phyloP scores from a whole-genome alignment of 2,797 vertebrate genomes.

The Cottoperca gobio region DNA sequence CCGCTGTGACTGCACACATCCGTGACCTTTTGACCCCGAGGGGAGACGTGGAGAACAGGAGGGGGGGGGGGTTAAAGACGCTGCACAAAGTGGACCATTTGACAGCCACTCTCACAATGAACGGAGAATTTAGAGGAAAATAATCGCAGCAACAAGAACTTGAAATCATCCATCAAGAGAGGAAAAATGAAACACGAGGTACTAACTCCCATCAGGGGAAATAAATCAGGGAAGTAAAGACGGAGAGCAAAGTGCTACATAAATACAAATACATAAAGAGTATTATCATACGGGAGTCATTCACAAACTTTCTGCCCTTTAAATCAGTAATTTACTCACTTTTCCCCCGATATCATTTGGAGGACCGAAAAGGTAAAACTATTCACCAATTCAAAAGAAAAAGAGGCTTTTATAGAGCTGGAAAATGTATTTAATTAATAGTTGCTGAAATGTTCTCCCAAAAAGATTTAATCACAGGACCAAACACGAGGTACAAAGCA shows the following conservation, averaged over 20 bases:
- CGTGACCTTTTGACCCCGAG: constrained; percentile 49
- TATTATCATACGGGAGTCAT: background rate
- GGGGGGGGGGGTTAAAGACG: constrained; percentile 32
- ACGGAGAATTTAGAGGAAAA: constrained; percentile 12
- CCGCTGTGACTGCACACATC: constrained; percentile 58
- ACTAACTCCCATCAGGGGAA: no score
- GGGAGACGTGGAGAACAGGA: constrained; percentile 30
- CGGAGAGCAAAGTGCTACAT: no score
- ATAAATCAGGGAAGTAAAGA: constrained; percentile 54
- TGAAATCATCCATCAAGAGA: constrained; percentile 40
- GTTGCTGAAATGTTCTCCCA: background rate
- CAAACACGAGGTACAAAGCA: constrained; percentile 4
- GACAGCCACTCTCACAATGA: constrained; percentile 23
- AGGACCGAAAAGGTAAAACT: background rate
- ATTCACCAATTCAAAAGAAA: background rate
- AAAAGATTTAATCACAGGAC: constrained; percentile 4
- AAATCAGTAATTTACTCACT: background rate
- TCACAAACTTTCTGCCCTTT: background rate
- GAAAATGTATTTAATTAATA: constrained; percentile 5
- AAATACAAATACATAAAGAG: no score
- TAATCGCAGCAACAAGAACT: constrained; percentile 1
- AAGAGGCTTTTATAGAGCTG: background rate
- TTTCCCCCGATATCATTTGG: no score
- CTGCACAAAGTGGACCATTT: constrained; percentile 28
- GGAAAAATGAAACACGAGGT: constrained; percentile 29